A percentile compares a stretch with the other conserved stretches of the same genome.
Evolutionary conservation across 2,113 vertebrate genomes (phyloP).

Genomic region (Gallinago media): DNA sequence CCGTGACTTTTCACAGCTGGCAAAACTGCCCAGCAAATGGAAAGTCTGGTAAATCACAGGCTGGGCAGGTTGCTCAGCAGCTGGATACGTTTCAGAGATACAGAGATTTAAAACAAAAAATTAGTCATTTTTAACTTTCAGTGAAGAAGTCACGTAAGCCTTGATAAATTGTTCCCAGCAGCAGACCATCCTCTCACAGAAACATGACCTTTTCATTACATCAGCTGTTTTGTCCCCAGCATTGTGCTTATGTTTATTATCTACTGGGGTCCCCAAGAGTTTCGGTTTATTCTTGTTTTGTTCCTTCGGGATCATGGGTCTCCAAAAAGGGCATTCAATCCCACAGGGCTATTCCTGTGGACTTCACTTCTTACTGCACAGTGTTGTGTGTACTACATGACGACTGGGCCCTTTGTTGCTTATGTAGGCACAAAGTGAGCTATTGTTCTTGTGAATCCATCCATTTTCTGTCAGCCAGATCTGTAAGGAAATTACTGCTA

Average conservation of each 20-base stretch:
- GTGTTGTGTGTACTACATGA: background rate
- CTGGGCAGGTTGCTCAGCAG: background rate
- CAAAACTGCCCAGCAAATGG: background rate
- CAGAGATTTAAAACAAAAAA: background rate
- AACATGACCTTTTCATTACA: background rate
- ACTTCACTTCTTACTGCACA: background rate
- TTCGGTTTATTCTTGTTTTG: background rate
- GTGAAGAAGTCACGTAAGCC: background rate
- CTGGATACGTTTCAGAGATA: background rate
- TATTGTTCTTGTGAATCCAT: constrained; percentile 2
- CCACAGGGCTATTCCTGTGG: background rate
- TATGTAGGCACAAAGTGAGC: background rate
- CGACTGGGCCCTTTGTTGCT: background rate
- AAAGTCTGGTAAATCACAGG: background rate
- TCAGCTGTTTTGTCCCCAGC: background rate
- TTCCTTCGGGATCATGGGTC: background rate
- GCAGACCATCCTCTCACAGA: background rate
- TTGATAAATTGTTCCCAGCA: background rate
- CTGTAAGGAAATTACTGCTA: background rate
- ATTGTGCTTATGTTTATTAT: background rate
- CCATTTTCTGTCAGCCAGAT: background rate
- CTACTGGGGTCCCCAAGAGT: background rate
- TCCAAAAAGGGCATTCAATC: background rate
- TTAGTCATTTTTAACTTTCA: background rate
- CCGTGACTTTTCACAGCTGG: background rate